phyloP scores from a whole-genome alignment of 2,113 vertebrate species.

The Nycticebus coucang region DNA sequence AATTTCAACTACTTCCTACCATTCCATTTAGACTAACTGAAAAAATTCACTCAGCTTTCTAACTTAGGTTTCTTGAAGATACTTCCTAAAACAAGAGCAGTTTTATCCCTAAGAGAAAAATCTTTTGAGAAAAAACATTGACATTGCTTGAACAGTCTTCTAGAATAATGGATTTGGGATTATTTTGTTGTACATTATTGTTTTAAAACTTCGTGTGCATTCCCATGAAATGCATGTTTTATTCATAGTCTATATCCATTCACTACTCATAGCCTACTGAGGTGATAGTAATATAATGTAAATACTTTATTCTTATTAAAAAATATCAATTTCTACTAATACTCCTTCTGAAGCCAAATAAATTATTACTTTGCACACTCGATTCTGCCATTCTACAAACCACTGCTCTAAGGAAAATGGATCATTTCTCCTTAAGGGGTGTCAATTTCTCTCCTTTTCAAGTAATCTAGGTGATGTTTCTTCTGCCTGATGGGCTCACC shows the following conservation, averaged over 20 bases:
- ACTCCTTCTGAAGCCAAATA: neutral
- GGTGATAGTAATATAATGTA: neutral
- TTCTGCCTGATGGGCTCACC: neutral
- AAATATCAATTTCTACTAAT: neutral
- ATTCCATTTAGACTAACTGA: neutral
- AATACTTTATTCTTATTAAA: neutral
- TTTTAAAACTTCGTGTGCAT: neutral
- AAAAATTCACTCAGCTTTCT: neutral
- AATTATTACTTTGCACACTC: neutral
- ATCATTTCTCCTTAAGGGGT: neutral
- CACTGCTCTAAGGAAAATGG: neutral
- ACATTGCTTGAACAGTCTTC: neutral
- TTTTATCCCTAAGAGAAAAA: neutral
- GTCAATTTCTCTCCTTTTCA: neutral
- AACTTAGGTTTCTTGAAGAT: neutral
- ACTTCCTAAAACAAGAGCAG: neutral
- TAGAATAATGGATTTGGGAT: neutral
- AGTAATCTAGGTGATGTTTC: neutral
- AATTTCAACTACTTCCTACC: neutral
- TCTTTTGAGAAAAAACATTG: neutral
- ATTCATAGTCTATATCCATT: neutral
- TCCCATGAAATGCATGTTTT: neutral
- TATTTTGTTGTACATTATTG: neutral
- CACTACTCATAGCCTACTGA: neutral
- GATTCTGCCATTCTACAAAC: neutral